These are phyloP conservation scores for Ectobius pallidus DNA, from an alignment of 2,888 invertebrate genomes.

Conservation along the genomic window DNA sequence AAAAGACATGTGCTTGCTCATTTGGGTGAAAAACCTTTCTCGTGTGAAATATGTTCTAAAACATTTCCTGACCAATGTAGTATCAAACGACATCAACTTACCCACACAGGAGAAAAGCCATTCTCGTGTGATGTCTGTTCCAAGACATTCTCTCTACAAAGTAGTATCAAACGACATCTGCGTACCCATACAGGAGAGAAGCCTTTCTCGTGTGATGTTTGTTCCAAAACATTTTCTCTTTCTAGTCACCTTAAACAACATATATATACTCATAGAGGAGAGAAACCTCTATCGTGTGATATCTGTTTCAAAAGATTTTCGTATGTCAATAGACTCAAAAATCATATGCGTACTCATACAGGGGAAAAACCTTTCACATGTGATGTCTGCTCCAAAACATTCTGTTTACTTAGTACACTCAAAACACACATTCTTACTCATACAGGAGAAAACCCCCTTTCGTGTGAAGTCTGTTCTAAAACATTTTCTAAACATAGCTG, in stretches of 20 bases:
- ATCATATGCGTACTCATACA: conserved; percentile 9
- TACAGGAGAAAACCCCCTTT: conserved; percentile 10
- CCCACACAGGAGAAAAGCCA: conserved; percentile 19
- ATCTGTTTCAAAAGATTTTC: conserved; percentile 16
- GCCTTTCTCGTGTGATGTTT: background rate
- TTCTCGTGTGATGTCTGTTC: conserved; percentile 12
- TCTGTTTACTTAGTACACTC: conserved; percentile 1
- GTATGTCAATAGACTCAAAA: conserved; percentile 8
- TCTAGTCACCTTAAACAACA: conserved; percentile 19
- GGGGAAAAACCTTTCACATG: conserved; percentile 17
- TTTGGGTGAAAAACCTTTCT: conserved; percentile 23
- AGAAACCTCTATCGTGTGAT: background rate
- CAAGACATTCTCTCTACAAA: background rate
- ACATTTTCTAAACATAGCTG: too few species aligned
- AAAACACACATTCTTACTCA: conserved; percentile 18
- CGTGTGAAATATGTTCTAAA: conserved; percentile 16
- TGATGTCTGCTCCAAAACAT: conserved; percentile 2
- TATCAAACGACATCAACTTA: conserved; percentile 19
- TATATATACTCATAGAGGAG: conserved; percentile 14
- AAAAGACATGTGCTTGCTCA: conserved; percentile 19
- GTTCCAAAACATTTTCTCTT: conserved; percentile 8
- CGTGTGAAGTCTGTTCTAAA: conserved; percentile 11
- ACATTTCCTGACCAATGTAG: background rate
- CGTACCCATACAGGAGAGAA: conserved; percentile 22
- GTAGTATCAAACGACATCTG: conserved; percentile 2